Evolutionary conservation across 2,888 invertebrate species (phyloP), one percentile per base, ranked within the genome.

Genomic region (Pseudoips prasinana): DNA sequence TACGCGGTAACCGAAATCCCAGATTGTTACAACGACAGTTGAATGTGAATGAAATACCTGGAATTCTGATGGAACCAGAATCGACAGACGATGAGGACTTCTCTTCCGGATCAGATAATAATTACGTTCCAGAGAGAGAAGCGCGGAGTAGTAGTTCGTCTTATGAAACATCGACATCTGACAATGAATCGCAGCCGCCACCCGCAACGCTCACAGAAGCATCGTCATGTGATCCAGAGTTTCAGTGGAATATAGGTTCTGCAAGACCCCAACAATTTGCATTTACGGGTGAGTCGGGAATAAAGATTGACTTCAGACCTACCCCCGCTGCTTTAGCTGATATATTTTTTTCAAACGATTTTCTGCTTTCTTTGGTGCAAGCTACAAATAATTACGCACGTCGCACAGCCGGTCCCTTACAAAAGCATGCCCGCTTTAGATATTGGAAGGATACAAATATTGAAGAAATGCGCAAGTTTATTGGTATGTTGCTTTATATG

Each of bases 371-470:
- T 14, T 14, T 20, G 20, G 20, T 20, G 7, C 20, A 20, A 7
- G 20, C 7, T n/a, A 20, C 20, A 9, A 23, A 23, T 9, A 23
- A 23, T 9, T 23, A 23, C 9, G 23, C 23, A 9, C 7, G 22
- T 22, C 22, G 22, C 22, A 22, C 22, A 22, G 22, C 22, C 7
- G 22, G 22, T 7, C 34, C 31, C 4, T 7, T 25, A 0, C 22
- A 19, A 19, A 0, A 5, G 8, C 9, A 23, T 9, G 9, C 23
- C 8, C 23, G 23, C n/a, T 20, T 20, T 20, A 20, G n/a, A n/a
- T 7, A 7, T n/a, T 52, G 46, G 52, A 44, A 31, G 19, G n/a
- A 33, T 22, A 46, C 39, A n/a, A 26, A 30, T 35, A 1, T 4
- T 9, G 10, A 31, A 14, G 46, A 47, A 42, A 44, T 48, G 35